Evolutionary conservation across 2,113 vertebrate genomes (phyloP).

Genomic region (Phaethon lepturus): DNA sequence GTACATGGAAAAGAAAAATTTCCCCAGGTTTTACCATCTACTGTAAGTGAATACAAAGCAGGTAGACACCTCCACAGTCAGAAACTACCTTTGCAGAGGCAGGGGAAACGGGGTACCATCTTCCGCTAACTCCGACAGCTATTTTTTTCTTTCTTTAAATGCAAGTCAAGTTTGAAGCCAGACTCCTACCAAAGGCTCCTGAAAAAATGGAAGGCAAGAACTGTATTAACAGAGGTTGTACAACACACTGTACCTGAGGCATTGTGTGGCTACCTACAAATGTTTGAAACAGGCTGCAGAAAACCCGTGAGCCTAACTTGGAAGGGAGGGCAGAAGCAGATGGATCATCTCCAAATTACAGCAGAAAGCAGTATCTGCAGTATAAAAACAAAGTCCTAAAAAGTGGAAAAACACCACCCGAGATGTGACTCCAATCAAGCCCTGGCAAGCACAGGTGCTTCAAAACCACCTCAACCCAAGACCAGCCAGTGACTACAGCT

Average conservation of each 20-base stretch:
- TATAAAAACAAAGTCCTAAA: background rate
- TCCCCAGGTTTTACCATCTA: background rate
- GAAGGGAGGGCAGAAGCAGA: background rate
- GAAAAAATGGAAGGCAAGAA: background rate
- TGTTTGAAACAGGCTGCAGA: background rate
- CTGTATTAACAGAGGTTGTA: background rate
- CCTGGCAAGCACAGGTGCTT: background rate
- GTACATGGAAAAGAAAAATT: background rate
- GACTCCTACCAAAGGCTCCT: background rate
- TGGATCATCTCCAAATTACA: background rate
- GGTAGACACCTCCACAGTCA: too few species aligned
- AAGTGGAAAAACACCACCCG: background rate
- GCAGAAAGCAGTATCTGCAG: background rate
- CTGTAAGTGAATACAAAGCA: background rate
- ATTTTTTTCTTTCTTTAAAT: background rate
- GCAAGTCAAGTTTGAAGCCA: background rate
- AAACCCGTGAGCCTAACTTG: background rate
- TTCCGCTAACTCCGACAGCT: background rate
- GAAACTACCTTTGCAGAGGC: too few species aligned
- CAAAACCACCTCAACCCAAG: background rate
- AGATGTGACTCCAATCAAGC: background rate
- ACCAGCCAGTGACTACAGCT: background rate
- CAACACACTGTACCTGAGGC: background rate
- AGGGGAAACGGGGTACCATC: accelerated
- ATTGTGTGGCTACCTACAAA: background rate